These are phyloP conservation scores for Myrmecobius fasciatus DNA, from an alignment of 2,113 vertebrate species.

Conservation along the genomic window DNA sequence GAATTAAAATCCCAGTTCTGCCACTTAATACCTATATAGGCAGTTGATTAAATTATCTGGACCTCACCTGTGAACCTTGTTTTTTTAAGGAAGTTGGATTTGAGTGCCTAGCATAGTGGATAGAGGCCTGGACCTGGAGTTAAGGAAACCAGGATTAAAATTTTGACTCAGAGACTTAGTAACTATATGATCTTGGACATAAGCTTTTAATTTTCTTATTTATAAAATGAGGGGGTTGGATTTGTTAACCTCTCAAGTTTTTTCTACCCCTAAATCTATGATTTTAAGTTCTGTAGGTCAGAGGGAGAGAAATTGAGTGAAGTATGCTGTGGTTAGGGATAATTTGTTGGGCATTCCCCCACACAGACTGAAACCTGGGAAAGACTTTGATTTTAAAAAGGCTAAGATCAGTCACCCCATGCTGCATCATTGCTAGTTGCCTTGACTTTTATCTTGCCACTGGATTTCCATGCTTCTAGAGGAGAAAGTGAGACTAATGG, in stretches of 20 bases:
- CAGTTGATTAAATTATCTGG: background rate
- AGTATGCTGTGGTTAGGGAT: background rate
- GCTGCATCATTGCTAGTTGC: background rate
- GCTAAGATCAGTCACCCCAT: background rate
- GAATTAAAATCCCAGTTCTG: background rate
- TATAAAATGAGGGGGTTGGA: background rate
- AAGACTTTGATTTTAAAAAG: too few species aligned
- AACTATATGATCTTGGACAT: background rate
- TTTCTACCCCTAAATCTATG: background rate
- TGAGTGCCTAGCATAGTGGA: background rate
- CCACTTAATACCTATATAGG: background rate
- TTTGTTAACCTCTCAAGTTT: background rate
- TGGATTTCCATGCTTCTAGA: background rate
- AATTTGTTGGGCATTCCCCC: background rate
- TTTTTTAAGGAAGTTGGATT: background rate
- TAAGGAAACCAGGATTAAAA: background rate
- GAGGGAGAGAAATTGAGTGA: background rate
- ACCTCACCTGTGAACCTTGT: background rate
- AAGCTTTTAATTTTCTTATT: background rate
- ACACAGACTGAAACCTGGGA: too few species aligned
- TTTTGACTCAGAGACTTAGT: background rate
- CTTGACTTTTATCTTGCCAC: background rate
- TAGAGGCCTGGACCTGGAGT: background rate
- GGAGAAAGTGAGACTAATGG: background rate
- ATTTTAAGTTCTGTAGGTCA: background rate